Percentiles rank a stretch among this genome's conserved stretches.
phyloP scores from a whole-genome alignment of 2,113 vertebrate species.

The Polypterus senegalus region DNA sequence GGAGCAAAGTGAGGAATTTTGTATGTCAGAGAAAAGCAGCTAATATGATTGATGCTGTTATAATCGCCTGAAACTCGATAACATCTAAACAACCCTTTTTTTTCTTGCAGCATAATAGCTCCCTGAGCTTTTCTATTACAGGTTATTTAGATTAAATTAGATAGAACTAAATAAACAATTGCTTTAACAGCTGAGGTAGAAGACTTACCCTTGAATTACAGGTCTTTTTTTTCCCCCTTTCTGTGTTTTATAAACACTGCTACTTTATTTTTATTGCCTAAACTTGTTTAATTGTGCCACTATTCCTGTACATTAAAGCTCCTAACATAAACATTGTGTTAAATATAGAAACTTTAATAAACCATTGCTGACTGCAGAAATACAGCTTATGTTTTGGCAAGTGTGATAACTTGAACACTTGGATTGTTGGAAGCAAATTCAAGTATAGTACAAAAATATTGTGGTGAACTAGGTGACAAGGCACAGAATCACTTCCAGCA shows the following conservation, averaged over 20 bases:
- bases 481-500: too few species aligned
- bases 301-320: too few species aligned
- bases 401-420: too few species aligned
- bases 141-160: conserved; percentile 38
- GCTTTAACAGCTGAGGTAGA: conserved; percentile 15
- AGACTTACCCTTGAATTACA: conserved; percentile 15
- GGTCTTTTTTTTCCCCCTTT: conserved; percentile 19
- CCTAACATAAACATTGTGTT: too few species aligned
- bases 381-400: too few species aligned
- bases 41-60: conserved; percentile 19
- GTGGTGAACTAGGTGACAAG: too few species aligned
- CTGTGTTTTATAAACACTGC: conserved; percentile 36
- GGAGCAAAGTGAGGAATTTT: not conserved
- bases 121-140: conserved; percentile 31
- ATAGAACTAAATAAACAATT: conserved; percentile 39
- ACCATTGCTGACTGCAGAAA: too few species aligned
- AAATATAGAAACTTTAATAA: too few species aligned
- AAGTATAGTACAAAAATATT: too few species aligned
- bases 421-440: too few species aligned
- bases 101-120: not conserved
- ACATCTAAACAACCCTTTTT: conserved; percentile 6
- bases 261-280: conserved; percentile 28
- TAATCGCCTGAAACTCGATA: conserved; percentile 18
- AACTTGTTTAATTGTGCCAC: conserved; percentile 14
- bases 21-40: conserved; percentile 20